Evolutionary conservation across 2,888 invertebrate genomes (phyloP).

Genomic region (Caprella mutica): DNA sequence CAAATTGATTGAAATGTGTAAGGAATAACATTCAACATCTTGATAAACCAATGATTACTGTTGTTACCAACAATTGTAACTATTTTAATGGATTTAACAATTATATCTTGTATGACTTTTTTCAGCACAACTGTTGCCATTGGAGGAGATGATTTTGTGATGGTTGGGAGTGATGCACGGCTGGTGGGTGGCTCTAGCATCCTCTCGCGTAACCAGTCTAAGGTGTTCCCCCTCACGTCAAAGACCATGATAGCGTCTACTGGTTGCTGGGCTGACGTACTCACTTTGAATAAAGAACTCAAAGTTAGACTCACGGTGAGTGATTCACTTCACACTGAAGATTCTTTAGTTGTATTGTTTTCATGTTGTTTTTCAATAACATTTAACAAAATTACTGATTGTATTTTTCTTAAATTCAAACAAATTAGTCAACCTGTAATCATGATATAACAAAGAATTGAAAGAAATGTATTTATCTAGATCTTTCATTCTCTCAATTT

Average conservation of each 20-base stretch:
- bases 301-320: slow-evolving; percentile 56
- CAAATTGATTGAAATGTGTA: no score
- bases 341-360: background rate
- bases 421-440: background rate
- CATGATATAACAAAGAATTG: background rate
- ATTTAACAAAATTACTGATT: background rate
- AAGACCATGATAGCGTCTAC: slow-evolving; percentile 83
- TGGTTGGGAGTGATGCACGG: slow-evolving; percentile 91
- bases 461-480: background rate
- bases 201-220: slow-evolving; percentile 75
- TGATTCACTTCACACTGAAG: slow-evolving; percentile 43
- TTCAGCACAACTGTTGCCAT: slow-evolving; percentile 85
- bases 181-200: slow-evolving; percentile 83
- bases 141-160: slow-evolving; percentile 86
- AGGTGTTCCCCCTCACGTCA: slow-evolving; percentile 67
- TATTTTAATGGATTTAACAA: background rate
- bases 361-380: background rate
- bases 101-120: slow-evolving; percentile 31
- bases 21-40: no score
- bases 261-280: slow-evolving; percentile 95
- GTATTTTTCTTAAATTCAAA: background rate
- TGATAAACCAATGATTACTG: no score
- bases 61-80: slow-evolving; percentile 5
- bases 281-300: slow-evolving; percentile 74
- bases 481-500: no score